A percentile compares a stretch with the other conserved stretches of the same genome.
Conservation (phyloP, 1,140 invertebrate genomes). For the Semibalanus balanoides region DNA sequence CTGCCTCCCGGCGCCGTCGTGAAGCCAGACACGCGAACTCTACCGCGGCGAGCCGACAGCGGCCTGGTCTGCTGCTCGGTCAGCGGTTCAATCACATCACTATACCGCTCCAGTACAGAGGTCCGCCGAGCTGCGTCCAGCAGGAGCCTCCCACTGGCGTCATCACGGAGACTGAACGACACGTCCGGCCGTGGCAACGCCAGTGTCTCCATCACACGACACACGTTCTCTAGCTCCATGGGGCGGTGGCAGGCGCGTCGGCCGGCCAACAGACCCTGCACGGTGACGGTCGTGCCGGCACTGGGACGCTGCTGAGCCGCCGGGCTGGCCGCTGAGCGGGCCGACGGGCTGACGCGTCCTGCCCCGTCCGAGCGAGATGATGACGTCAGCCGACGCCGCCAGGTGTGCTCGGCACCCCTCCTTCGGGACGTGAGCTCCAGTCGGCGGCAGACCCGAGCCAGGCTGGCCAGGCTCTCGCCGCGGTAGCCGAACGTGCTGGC, state of each 20-base stretch:
- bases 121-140: slow-evolving; percentile 39
- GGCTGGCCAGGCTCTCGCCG: slow-evolving; percentile 47
- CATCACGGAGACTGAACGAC: slow-evolving; percentile 45
- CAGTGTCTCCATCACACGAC: slow-evolving; percentile 38
- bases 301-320: slow-evolving; percentile 33
- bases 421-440: slow-evolving; percentile 40
- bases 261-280: slow-evolving; percentile 44
- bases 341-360: slow-evolving; percentile 34
- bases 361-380: slow-evolving; percentile 14
- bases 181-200: slow-evolving; percentile 40
- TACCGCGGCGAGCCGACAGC: not conserved
- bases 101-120: slow-evolving; percentile 26
- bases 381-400: not conserved
- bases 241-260: slow-evolving; percentile 42
- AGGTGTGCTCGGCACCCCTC: slow-evolving; percentile 31
- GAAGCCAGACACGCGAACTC: not conserved
- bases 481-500: slow-evolving; percentile 37
- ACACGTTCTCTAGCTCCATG: slow-evolving; percentile 41
- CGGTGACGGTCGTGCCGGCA: slow-evolving; percentile 46
- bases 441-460: slow-evolving; percentile 37
- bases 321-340: slow-evolving; percentile 25
- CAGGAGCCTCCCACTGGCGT: slow-evolving; percentile 37
- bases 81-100: not conserved
- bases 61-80: too few relatives aligned
- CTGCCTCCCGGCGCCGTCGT: too few relatives aligned